These are phyloP conservation scores for Ailurus styani DNA, from an alignment of 2,113 vertebrate genomes.

Conservation along the genomic window DNA sequence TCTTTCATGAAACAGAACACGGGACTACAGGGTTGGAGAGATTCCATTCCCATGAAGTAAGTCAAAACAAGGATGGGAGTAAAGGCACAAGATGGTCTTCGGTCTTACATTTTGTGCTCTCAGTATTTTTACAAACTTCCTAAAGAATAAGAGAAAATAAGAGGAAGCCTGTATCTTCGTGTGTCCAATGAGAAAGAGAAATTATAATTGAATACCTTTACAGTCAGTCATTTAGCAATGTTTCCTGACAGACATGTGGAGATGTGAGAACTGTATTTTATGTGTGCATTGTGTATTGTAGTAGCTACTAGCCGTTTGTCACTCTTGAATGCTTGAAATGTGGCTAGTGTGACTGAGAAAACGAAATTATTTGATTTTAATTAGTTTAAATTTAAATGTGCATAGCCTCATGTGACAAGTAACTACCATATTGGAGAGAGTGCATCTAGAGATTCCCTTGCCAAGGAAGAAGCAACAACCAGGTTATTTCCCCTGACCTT, in stretches of 20 bases:
- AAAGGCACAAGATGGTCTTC: neutral
- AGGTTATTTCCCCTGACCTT: neutral
- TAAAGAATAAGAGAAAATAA: neutral
- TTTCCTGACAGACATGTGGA: neutral
- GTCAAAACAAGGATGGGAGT: neutral
- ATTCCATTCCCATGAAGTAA: neutral
- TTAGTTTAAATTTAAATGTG: neutral
- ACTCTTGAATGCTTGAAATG: neutral
- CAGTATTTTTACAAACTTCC: neutral
- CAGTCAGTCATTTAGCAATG: neutral
- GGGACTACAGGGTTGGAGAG: neutral
- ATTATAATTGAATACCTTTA: neutral
- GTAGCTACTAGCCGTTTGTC: neutral
- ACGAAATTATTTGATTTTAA: neutral
- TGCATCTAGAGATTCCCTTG: neutral
- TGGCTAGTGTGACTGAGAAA: neutral
- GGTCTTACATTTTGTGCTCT: neutral
- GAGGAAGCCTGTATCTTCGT: neutral
- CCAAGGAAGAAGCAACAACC: too few species aligned
- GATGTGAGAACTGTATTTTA: neutral
- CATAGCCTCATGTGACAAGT: neutral
- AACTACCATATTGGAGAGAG: neutral
- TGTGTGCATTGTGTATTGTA: neutral
- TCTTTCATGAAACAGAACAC: neutral
- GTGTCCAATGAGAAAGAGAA: neutral